Base-by-base conservation (phyloP, 2,113 vertebrate species). In the Cacatua alba region DNA sequence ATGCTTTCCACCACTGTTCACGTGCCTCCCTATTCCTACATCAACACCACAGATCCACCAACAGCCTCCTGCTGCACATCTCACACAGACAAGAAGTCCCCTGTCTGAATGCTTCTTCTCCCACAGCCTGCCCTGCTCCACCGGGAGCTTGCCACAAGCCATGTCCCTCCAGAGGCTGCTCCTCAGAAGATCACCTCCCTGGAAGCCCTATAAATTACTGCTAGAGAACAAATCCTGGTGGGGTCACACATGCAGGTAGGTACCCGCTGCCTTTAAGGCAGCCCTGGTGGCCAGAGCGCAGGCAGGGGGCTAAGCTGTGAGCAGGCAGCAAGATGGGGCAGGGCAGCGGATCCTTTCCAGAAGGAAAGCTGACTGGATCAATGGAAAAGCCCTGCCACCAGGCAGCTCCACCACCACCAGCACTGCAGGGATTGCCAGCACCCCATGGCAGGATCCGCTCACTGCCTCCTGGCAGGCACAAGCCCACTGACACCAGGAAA, bases 21-120 rank as follows among this genome's bases (percentile, higher is more conserved):
- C 2, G 0, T 39, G 65, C 49, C 29, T 94, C 53, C 37, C 76
- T 93, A 68, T 63, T 90, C 94, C 93, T 86, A 10, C n/a, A 16
- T 11, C 1, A 0, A 24, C 78, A 26, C 25, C 71, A 80, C n/a
- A 74, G 59, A 43, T 3, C 87, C 63, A 21, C 28, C 5, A 2
- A 55, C 72, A 90, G 69, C 82, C 72, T 1, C 1, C 72, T 60
- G 71, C 14, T 7, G 11, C 62, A 51, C 62, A 19, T 2, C 74
- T 86, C 70, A 64, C 17, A 0, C 25, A 20, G 23, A 33, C 57
- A 65, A 31, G 35, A 67, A 3, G 9, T 9, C 31, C 59, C 20
- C 59, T 2, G 0, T 17, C 74, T 39, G 17, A 77, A 48, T 0
- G 2, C 4, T 0, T 7, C 13, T 67, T 64, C 3, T 0, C 46